These are phyloP conservation scores for Euwallacea fornicatus DNA, from an alignment of 1,140 invertebrate species.

Conservation along the genomic window DNA sequence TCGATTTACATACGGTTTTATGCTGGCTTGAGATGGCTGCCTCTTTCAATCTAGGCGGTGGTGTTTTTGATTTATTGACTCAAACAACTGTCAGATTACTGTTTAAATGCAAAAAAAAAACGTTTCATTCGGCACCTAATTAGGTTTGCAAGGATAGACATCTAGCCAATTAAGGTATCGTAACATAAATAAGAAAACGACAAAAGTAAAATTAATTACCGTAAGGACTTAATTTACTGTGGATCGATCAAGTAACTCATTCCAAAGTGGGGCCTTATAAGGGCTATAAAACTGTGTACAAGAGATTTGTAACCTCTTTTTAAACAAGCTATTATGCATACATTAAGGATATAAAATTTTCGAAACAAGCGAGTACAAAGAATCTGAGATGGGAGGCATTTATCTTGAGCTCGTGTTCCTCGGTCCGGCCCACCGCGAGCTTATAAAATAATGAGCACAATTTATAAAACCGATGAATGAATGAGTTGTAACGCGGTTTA, in stretches of 20 bases:
- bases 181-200: slow-evolving; percentile 25
- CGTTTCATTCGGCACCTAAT: slow-evolving; percentile 11
- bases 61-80: slow-evolving; percentile 1
- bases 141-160: slow-evolving; percentile 5
- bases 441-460: slow-evolving; percentile 46
- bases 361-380: slow-evolving; percentile 36
- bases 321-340: slow-evolving; percentile 38
- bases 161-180: slow-evolving; percentile 22
- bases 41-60: neutral
- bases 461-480: slow-evolving; percentile 46
- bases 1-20: slow-evolving; percentile 10
- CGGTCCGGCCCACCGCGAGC: slow-evolving; percentile 36
- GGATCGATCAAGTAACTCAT: slow-evolving; percentile 29
- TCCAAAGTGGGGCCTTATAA: slow-evolving; percentile 23
- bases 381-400: slow-evolving; percentile 27
- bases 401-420: slow-evolving; percentile 37
- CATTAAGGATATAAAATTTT: slow-evolving; percentile 36
- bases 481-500: slow-evolving; percentile 46
- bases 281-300: slow-evolving; percentile 28
- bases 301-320: slow-evolving; percentile 36
- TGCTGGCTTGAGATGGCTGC: neutral
- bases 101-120: neutral
- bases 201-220: slow-evolving; percentile 23
- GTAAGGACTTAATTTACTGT: slow-evolving; percentile 21
- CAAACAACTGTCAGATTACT: neutral